These are phyloP conservation scores for Excalfactoria chinensis DNA, from an alignment of 2,113 vertebrate genomes.

Conservation along the genomic window DNA sequence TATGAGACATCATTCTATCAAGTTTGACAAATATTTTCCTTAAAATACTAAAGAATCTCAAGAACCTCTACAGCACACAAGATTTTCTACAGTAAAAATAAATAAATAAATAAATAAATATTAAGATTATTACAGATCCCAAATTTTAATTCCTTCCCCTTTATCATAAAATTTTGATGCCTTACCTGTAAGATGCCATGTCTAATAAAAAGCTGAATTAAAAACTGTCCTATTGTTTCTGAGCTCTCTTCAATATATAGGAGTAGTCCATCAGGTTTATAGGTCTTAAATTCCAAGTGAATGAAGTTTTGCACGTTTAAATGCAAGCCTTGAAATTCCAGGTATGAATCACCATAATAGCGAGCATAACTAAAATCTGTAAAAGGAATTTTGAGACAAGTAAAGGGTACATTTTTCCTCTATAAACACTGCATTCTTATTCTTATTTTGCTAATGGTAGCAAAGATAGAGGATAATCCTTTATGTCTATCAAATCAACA, in stretches of 20 bases:
- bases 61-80: background rate
- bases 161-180: background rate
- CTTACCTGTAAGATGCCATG: constrained; percentile 83
- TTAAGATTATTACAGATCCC: background rate
- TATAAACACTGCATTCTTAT: background rate
- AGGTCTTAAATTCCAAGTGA: constrained; percentile 82
- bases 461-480: background rate
- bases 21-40: background rate
- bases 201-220: constrained; percentile 82
- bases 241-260: constrained; percentile 79
- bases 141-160: background rate
- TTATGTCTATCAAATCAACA: background rate
- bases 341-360: constrained; percentile 83
- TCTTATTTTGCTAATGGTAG: background rate
- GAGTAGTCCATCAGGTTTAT: constrained; percentile 76
- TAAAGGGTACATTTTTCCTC: background rate
- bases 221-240: constrained; percentile 56
- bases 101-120: background rate
- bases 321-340: constrained; percentile 83
- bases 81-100: background rate
- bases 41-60: background rate
- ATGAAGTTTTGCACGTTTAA: constrained; percentile 78
- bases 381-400: constrained; percentile 21
- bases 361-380: constrained; percentile 76
- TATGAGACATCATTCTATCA: background rate